Percentiles rank a stretch among this genome's conserved stretches.
Conservation (phyloP, 2,797 vertebrate species). For the Orientallactaga sibirica region DNA sequence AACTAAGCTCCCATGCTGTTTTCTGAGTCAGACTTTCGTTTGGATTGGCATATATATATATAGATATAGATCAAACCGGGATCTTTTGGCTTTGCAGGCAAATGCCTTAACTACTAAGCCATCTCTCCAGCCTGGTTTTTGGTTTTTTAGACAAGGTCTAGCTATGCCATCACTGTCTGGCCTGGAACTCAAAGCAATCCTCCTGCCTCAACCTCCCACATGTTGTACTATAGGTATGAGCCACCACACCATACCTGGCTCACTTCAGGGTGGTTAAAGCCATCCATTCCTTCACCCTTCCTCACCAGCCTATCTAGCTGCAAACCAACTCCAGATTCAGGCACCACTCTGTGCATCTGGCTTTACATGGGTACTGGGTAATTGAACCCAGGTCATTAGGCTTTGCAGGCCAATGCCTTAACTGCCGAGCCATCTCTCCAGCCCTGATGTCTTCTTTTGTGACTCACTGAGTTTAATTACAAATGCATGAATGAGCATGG, state of each 20-base stretch:
- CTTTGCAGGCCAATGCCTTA: no score
- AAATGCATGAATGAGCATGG: no score
- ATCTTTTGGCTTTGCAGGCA: no score
- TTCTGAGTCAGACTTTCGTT: not conserved
- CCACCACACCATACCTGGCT: not conserved
- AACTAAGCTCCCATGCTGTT: not conserved
- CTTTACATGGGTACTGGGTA: no score
- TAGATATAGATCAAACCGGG: no score
- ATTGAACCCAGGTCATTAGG: no score
- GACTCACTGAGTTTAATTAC: no score
- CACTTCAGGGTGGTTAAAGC: not conserved
- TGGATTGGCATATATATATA: not conserved
- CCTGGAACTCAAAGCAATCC: not conserved
- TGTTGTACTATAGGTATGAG: not conserved
- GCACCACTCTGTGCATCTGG: no score
- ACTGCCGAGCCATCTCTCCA: no score
- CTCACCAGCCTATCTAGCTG: not conserved
- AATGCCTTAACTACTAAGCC: no score
- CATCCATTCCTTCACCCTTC: not conserved
- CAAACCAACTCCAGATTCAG: no score
- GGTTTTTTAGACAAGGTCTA: not conserved
- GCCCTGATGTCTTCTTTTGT: no score
- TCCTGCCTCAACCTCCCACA: not conserved
- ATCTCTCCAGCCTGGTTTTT: not conserved
- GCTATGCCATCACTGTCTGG: not conserved